Evolutionary conservation across 2,113 vertebrate genomes (phyloP).

Genomic region (Okapia johnstoni): DNA sequence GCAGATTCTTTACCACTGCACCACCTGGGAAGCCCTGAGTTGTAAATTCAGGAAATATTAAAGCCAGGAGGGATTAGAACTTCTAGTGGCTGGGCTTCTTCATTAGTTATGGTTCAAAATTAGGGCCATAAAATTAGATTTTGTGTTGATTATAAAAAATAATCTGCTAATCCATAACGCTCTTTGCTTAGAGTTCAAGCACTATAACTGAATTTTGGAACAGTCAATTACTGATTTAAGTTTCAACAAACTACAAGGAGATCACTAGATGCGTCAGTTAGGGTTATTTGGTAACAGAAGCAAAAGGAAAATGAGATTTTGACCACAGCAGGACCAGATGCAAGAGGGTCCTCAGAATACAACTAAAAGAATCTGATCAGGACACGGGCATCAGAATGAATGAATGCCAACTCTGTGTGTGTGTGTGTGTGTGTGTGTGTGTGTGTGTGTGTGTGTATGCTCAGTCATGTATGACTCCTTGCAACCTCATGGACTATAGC

Average conservation of each 20-base stretch:
- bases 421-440: too few species aligned
- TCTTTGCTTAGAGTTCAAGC: neutral
- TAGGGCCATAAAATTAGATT: neutral
- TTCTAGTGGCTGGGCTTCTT: neutral
- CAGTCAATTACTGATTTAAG: neutral
- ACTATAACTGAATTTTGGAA: neutral
- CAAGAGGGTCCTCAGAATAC: neutral
- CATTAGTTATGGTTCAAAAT: constrained; percentile 13
- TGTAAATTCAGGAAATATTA: constrained; percentile 19
- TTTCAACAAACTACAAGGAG: neutral
- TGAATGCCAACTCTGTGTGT: neutral
- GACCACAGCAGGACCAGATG: neutral
- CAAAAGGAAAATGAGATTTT: neutral
- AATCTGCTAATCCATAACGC: neutral
- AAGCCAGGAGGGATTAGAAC: neutral
- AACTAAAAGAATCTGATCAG: neutral
- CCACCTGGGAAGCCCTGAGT: neutral
- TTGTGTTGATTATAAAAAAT: neutral
- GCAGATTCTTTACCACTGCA: neutral
- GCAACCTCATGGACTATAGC: neutral
- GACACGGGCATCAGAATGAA: neutral
- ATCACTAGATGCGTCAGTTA: neutral
- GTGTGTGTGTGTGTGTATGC: neutral
- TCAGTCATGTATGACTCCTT: neutral
- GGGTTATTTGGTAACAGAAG: neutral